These are phyloP conservation scores for Neomonachus schauinslandi DNA, from an alignment of 2,113 vertebrate species.

Conservation along the genomic window DNA sequence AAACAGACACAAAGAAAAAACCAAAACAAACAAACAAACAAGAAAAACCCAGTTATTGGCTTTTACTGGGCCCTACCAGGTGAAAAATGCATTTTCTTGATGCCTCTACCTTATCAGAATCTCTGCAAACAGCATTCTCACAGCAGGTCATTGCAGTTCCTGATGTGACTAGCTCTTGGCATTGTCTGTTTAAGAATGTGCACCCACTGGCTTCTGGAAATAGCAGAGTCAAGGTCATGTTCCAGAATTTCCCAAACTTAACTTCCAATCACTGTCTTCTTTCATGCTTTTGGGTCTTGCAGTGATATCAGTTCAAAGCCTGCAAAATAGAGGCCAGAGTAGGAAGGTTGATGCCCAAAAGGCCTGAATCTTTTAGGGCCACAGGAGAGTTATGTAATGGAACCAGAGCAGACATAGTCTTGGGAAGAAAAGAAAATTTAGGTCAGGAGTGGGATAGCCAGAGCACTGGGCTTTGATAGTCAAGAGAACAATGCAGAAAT, in stretches of 20 bases:
- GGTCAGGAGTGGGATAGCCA: background rate
- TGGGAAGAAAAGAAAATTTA: background rate
- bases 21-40: background rate
- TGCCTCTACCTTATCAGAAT: background rate
- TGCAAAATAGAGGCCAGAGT: background rate
- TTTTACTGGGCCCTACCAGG: background rate
- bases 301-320: background rate
- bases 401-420: background rate
- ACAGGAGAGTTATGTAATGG: background rate
- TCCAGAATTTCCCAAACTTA: background rate
- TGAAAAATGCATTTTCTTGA: background rate
- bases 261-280: background rate
- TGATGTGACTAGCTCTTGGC: slow-evolving; percentile 52
- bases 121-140: background rate
- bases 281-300: background rate
- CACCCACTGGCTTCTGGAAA: background rate
- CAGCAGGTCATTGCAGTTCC: background rate
- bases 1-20: background rate
- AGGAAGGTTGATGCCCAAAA: background rate
- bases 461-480: background rate
- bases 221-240: background rate
- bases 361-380: background rate
- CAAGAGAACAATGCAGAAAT: background rate
- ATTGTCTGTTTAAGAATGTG: slow-evolving; percentile 52
- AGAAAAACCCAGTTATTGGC: background rate